These are phyloP conservation scores for Bruchidius siliquastri DNA, from an alignment of 2,888 invertebrate species.

Conservation along the genomic window DNA sequence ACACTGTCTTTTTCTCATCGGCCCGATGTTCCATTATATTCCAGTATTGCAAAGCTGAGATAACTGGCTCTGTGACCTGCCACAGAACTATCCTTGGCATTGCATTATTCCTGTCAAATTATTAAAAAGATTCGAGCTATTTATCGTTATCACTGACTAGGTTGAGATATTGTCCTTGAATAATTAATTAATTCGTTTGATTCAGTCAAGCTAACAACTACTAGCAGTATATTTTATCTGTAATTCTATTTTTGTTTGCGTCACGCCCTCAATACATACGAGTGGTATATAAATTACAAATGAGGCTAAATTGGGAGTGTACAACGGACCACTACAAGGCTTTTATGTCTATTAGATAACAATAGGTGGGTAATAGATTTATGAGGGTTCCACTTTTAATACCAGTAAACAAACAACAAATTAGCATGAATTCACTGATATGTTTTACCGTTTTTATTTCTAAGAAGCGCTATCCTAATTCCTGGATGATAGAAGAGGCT, in stretches of 20 bases:
- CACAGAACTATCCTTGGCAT: too few relatives aligned
- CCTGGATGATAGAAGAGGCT: too few relatives aligned
- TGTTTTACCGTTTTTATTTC: neutral
- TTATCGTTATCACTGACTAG: too few relatives aligned
- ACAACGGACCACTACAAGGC: neutral
- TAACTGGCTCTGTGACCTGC: too few relatives aligned
- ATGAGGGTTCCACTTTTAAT: neutral
- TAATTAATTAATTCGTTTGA: neutral
- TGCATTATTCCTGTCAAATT: too few relatives aligned
- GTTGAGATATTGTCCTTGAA: neutral
- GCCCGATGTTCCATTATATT: too few relatives aligned
- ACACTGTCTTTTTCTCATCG: too few relatives aligned
- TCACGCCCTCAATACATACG: neutral
- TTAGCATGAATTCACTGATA: neutral
- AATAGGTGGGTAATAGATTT: neutral
- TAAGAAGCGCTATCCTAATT: too few relatives aligned
- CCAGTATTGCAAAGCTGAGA: too few relatives aligned
- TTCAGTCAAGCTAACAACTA: neutral
- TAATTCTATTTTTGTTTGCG: neutral
- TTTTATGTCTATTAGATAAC: neutral
- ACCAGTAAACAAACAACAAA: neutral
- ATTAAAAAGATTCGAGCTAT: too few relatives aligned
- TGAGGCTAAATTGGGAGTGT: neutral
- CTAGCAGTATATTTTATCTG: neutral
- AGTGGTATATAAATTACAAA: neutral